These are phyloP conservation scores for Chrysopa pallens DNA, from an alignment of 1,140 invertebrate genomes.

Conservation along the genomic window DNA sequence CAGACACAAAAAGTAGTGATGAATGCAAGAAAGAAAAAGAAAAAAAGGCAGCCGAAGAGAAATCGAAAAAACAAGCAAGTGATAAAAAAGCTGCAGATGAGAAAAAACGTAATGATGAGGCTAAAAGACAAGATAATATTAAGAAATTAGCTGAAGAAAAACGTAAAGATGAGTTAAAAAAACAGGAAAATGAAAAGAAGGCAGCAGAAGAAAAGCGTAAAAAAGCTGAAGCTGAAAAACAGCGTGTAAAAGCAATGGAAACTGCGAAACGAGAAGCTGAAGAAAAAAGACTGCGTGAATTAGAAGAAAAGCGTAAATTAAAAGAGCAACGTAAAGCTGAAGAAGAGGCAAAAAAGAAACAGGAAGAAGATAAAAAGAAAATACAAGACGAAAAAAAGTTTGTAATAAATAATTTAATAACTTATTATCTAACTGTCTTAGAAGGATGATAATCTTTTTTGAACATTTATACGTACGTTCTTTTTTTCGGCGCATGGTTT, in stretches of 20 bases:
- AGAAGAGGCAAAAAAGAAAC: slow-evolving; percentile 25
- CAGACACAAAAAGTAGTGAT: slow-evolving; percentile 5
- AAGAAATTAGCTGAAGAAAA: slow-evolving; percentile 24
- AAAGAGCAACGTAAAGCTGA: slow-evolving; percentile 16
- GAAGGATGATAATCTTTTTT: too few relatives aligned
- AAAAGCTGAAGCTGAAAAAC: slow-evolving; percentile 23
- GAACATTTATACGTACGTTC: too few relatives aligned
- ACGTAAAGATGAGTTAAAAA: slow-evolving; percentile 20
- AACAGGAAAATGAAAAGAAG: slow-evolving; percentile 28
- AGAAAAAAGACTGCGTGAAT: slow-evolving; percentile 20
- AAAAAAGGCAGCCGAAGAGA: slow-evolving; percentile 8
- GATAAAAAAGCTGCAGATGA: slow-evolving; percentile 16
- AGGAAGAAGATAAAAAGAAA: slow-evolving; percentile 16
- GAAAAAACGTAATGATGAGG: slow-evolving; percentile 19
- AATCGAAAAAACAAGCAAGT: slow-evolving; percentile 7
- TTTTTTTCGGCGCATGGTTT: too few relatives aligned
- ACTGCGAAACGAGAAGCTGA: slow-evolving; percentile 29
- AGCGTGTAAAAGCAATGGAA: slow-evolving; percentile 24
- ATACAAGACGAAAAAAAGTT: neutral
- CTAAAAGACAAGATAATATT: slow-evolving; percentile 20
- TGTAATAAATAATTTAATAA: neutral
- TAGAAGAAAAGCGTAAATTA: slow-evolving; percentile 19
- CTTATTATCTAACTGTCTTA: too few relatives aligned
- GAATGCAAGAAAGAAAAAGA: slow-evolving; percentile 6
- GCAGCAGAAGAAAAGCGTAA: slow-evolving; percentile 29